These are phyloP conservation scores for Pholis gunnellus DNA, from an alignment of 2,113 vertebrate species.

Conservation along the genomic window DNA sequence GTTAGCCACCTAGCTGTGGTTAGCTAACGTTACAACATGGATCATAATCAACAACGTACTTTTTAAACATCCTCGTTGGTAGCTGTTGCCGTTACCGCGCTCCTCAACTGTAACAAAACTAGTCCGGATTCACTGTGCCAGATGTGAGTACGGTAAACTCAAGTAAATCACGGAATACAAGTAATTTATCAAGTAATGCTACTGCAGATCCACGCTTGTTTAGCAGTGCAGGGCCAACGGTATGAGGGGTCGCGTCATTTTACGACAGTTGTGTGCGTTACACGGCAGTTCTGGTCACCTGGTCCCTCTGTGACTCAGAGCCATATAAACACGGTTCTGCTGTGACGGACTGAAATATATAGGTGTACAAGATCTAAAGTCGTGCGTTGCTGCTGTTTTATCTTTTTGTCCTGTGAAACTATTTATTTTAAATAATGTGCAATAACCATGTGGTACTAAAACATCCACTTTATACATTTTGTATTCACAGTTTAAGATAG, in stretches of 20 bases:
- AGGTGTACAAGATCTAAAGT: background rate
- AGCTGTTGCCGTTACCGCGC: slow-evolving; percentile 15
- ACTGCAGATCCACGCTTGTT: slow-evolving; percentile 61
- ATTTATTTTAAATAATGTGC: background rate
- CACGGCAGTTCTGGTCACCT: slow-evolving; percentile 30
- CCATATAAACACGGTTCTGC: background rate
- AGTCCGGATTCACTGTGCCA: background rate
- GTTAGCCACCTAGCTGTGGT: slow-evolving; percentile 35
- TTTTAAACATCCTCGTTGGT: slow-evolving; percentile 85
- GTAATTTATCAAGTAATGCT: slow-evolving; percentile 27
- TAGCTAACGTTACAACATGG: slow-evolving; percentile 36
- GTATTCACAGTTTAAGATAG: background rate
- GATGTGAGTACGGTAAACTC: background rate
- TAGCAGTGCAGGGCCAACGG: slow-evolving; percentile 25
- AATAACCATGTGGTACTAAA: background rate
- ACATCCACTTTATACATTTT: background rate
- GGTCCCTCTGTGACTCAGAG: background rate
- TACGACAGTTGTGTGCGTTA: slow-evolving; percentile 60
- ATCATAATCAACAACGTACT: slow-evolving; percentile 73
- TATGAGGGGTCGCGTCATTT: background rate
- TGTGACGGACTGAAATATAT: background rate
- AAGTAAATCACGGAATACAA: slow-evolving; percentile 8
- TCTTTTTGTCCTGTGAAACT: background rate
- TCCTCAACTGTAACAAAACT: slow-evolving; percentile 10
- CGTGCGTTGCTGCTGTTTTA: background rate